Evolutionary conservation across 2,113 vertebrate genomes (phyloP).

Genomic region (Platysteira castanea): DNA sequence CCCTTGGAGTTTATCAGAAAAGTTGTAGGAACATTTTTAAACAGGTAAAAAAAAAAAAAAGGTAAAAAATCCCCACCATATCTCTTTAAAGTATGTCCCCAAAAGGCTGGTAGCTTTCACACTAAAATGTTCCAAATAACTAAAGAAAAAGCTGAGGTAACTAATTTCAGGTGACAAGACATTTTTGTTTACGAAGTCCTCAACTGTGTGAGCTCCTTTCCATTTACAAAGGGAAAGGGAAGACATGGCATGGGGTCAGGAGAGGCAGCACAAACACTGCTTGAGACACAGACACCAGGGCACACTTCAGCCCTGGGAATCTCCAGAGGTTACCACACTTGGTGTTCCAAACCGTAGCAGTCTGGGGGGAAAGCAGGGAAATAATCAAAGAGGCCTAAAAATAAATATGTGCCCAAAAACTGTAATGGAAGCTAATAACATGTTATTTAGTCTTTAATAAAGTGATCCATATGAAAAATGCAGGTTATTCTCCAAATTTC

Average conservation of each 20-base stretch:
- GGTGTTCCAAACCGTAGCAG: not conserved
- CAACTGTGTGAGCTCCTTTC: not conserved
- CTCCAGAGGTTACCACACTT: not conserved
- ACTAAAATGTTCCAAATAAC: not conserved
- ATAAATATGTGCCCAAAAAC: not conserved
- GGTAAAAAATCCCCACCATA: not conserved
- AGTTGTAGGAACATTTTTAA: not conserved
- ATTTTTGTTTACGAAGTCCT: not conserved
- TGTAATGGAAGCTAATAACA: not conserved
- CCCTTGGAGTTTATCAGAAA: not conserved
- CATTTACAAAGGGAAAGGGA: not conserved
- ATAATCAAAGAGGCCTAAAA: not conserved
- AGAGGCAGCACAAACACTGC: not conserved
- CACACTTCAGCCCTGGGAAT: not conserved
- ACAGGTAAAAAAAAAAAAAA: not conserved
- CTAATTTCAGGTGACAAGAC: not conserved
- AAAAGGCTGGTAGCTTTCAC: not conserved
- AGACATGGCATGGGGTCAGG: not conserved
- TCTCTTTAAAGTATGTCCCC: not conserved
- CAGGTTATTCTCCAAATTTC: not conserved
- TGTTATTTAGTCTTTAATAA: not conserved
- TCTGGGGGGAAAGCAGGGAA: not conserved
- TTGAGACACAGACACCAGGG: not conserved
- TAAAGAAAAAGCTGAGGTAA: not conserved
- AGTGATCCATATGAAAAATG: not conserved